Base-by-base conservation (phyloP, 2,797 vertebrate genomes). In the Basileuterus tristriatus region DNA sequence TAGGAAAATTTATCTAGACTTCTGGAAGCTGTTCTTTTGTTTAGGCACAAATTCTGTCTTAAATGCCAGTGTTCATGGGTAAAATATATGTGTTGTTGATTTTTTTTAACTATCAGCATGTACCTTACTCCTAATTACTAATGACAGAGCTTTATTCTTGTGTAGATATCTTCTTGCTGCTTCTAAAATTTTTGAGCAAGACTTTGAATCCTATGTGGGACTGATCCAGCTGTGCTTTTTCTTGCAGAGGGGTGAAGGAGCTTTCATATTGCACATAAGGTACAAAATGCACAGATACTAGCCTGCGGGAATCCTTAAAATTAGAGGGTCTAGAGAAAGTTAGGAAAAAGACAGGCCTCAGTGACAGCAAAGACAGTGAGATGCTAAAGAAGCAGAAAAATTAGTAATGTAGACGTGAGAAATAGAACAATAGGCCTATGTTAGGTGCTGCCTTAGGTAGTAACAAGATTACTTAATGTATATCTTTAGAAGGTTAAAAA, bases 1-100 rank as follows among this genome's bases (percentile, higher is more conserved):
- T 75, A 89, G 41, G 43, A 93, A 85, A 78, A 92, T 59, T 71
- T 68, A 43, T 81, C 53, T 78, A 56, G 69, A 50, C 32, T 78
- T 64, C 65, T 81, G 36, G 43, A 58, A 85, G 7, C 27, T 56
- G 15, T 52, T 76, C 4, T 53, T 83, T 4, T 4, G 69, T 85
- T 78, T 44, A 68, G 49, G 41, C 18, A 64, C 4, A 84, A 79
- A 69, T 39, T 12, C 3, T 64, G 69, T 77, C 46, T 87, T 43
- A 72, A 70, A 80, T 87, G 10, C 29, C 18, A 32, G 4, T 44
- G 15, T 64, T 85, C 4, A 1, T 12, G 3, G 9, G 21, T 4
- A 80, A 78, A 87, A 75, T 26, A 10, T 6, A 22, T 34, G 4
- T 0, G 0, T 16, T 44, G 8, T 7, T n/a, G 7, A 2, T 15